Base-by-base conservation (phyloP, 2,113 vertebrate genomes). In the Stegostoma tigrinum region DNA sequence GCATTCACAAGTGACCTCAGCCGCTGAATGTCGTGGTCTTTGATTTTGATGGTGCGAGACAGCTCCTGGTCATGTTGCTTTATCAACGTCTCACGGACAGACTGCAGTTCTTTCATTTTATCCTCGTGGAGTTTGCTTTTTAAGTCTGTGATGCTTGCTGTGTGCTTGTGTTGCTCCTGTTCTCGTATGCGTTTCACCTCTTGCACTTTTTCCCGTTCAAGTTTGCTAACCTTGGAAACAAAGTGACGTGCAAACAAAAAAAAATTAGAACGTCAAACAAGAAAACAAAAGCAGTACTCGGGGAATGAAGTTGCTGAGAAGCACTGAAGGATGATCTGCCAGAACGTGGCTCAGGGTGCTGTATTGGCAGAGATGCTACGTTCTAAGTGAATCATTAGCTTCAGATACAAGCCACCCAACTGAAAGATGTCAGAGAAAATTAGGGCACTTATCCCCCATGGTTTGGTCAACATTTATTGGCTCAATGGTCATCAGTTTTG, bases 121-220 rank as follows among this genome's bases (percentile, higher is more conserved):
- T 99, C 99, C 96, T 99, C 99, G 2, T 99, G 99, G 96, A 99
- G 99, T 96, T 99, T 99, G 96, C 98, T 98, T 96, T 99, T 98
- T 55, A 99, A 98, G 97, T 99, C 99, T 0, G 99, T 99, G 96
- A 99, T 97, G 96, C 98, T 98, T 96, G 98, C 99, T 0, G 99
- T 99, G 97, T 99, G 99, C 52, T 99, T 98, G 97, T 99, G 99
- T 96, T 99, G 99, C 97, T 99, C 99, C 97, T 99, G 98, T 96
- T 99, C 99, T 0, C 98, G 98, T 64, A 99, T 99, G 19, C 98
- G 97, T 97, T 99, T 99, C 0, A 98, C 98, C 97, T 99, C 99
- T 97, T 99, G 99, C 90, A 98, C 98, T 97, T 99, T 99, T 97
- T 99, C 99, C 86, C 99, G 98, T 97, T 99, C 99, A 0, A 99